Percentiles rank a stretch among this genome's conserved stretches.
Evolutionary conservation across 2,888 invertebrate species (phyloP).

Genomic region (Meiosimyza decipiens): DNA sequence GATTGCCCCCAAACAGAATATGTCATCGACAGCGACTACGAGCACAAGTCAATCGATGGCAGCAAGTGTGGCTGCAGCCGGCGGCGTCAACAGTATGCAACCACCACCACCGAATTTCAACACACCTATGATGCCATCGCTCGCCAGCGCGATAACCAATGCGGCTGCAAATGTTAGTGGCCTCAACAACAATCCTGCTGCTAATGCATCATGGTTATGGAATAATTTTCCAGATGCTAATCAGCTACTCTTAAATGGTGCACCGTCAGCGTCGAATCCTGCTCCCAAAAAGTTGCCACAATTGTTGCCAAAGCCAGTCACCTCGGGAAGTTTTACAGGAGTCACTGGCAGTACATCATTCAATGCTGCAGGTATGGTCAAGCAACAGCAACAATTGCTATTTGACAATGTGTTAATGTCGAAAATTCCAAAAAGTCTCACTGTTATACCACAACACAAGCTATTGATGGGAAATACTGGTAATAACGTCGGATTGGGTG

Average conservation of each 20-base stretch:
- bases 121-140: slow-evolving; percentile 50
- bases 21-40: not conserved
- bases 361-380: slow-evolving; percentile 39
- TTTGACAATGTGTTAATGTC: slow-evolving; percentile 71
- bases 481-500: slow-evolving; percentile 31
- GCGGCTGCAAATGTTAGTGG: slow-evolving; percentile 22
- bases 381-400: slow-evolving; percentile 51
- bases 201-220: slow-evolving; percentile 56
- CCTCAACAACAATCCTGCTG: slow-evolving; percentile 17
- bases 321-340: slow-evolving; percentile 50
- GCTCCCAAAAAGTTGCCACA: slow-evolving; percentile 45
- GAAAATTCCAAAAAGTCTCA: slow-evolving; percentile 83
- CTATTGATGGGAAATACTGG: slow-evolving; percentile 47
- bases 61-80: not conserved
- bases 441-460: slow-evolving; percentile 78
- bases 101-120: slow-evolving; percentile 40
- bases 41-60: slow-evolving; percentile 33
- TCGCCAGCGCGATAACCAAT: slow-evolving; percentile 50
- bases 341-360: slow-evolving; percentile 53
- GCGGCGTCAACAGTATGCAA: slow-evolving; percentile 35
- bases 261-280: slow-evolving; percentile 14
- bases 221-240: slow-evolving; percentile 63
- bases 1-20: slow-evolving; percentile 44
- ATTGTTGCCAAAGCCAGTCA: slow-evolving; percentile 43
- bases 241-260: slow-evolving; percentile 60